A percentile compares a stretch with the other conserved stretches of the same genome.
phyloP scores from a whole-genome alignment of 2,797 vertebrate genomes.

The Sarcophilus harrisii region DNA sequence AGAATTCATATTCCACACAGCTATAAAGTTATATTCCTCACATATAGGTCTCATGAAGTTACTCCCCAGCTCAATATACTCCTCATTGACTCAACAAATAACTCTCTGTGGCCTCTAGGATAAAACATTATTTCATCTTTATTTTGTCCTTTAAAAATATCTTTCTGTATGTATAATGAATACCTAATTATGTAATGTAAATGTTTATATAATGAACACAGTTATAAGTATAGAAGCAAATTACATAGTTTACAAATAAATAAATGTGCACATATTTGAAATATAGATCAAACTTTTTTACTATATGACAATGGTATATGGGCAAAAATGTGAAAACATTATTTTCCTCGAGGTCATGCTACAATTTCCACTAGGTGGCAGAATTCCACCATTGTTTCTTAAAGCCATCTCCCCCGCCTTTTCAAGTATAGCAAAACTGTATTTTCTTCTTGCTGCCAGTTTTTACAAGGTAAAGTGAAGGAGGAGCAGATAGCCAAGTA shows the following conservation, averaged over 20 bases:
- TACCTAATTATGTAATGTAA: not conserved
- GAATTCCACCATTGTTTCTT: slow-evolving; percentile 73
- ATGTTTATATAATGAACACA: not conserved
- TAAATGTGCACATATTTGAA: not conserved
- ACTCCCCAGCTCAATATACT: not conserved
- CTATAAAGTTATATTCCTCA: not conserved
- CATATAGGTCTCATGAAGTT: not conserved
- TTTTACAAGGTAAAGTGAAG: not conserved
- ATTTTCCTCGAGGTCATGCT: not conserved
- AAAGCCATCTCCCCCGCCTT: slow-evolving; percentile 5
- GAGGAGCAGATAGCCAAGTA: not conserved
- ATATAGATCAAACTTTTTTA: not conserved
- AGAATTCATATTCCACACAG: not conserved
- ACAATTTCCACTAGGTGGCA: slow-evolving; percentile 87
- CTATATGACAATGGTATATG: not conserved
- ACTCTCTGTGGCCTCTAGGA: not conserved
- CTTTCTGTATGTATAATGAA: too few relatives aligned
- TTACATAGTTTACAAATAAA: not conserved
- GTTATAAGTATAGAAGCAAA: not conserved
- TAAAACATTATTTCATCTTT: not conserved
- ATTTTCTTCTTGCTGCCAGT: slow-evolving; percentile 20
- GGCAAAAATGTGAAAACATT: not conserved
- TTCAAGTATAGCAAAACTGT: slow-evolving; percentile 29
- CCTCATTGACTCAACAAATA: not conserved
- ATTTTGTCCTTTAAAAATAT: not conserved